These are phyloP conservation scores for Nesoenas mayeri DNA, from an alignment of 2,113 vertebrate species.

Conservation along the genomic window DNA sequence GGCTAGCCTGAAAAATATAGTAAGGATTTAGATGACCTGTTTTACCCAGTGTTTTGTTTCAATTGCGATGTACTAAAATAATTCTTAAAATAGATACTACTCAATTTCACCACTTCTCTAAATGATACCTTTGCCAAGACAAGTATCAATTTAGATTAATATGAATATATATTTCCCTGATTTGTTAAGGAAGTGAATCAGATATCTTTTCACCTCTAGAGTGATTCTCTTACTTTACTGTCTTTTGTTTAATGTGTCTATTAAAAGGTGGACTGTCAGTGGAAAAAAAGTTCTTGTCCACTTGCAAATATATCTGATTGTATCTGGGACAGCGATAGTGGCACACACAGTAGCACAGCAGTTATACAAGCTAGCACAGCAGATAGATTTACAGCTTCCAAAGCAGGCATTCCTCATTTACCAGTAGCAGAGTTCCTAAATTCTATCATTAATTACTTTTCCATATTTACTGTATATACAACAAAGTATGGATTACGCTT, in stretches of 20 bases:
- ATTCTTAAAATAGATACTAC: neutral
- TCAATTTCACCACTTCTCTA: neutral
- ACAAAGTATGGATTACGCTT: neutral
- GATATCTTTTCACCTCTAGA: neutral
- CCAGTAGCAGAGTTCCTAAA: neutral
- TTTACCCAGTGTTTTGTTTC: neutral
- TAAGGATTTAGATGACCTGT: neutral
- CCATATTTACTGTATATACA: neutral
- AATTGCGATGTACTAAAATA: neutral
- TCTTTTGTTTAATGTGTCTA: neutral
- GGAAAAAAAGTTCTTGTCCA: neutral
- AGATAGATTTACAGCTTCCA: neutral
- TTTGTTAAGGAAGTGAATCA: neutral
- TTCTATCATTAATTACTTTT: neutral
- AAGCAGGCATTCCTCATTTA: neutral
- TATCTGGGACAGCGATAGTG: neutral
- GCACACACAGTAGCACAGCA: accelerated
- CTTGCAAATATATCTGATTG: neutral
- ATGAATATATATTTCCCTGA: neutral
- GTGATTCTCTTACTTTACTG: neutral
- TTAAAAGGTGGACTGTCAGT: neutral
- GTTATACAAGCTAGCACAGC: neutral
- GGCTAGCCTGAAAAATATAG: neutral
- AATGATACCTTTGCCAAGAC: neutral
- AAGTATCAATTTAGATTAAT: neutral